Conservation (phyloP, 2,888 invertebrate genomes). For the Acronicta psi region DNA sequence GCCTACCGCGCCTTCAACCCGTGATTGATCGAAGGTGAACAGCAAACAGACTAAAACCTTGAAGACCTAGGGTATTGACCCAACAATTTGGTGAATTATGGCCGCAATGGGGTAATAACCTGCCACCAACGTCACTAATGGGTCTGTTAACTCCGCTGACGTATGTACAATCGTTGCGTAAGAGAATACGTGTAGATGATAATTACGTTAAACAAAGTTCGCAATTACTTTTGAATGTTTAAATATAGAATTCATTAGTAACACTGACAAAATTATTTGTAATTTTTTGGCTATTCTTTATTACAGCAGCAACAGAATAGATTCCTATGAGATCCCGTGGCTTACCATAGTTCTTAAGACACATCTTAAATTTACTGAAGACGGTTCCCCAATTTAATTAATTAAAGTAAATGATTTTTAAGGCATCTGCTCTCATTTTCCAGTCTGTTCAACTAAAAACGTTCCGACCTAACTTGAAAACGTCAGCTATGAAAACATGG, state of each 20-base stretch:
- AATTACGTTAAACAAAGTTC: constrained; percentile 19
- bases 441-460: no score
- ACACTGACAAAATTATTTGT: no score
- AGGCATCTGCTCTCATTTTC: no score
- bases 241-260: neutral
- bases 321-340: no score
- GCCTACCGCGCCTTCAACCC: neutral
- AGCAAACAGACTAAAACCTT: constrained; percentile 27
- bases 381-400: no score
- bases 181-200: constrained; percentile 18
- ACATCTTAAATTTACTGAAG: no score
- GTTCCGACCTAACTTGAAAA: no score
- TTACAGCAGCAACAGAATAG: no score
- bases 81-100: neutral
- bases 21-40: constrained; percentile 9
- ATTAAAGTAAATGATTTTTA: no score
- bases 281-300: no score
- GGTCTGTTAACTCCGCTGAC: constrained; percentile 25
- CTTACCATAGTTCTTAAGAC: no score
- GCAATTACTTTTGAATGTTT: neutral
- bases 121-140: constrained; percentile 20
- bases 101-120: constrained; percentile 18
- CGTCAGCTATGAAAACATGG: no score
- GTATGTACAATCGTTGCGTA: constrained; percentile 21
- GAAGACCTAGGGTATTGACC: constrained; percentile 30